Evolutionary conservation across 2,888 invertebrate genomes (phyloP).

Genomic region (Trachelus stipa): DNA sequence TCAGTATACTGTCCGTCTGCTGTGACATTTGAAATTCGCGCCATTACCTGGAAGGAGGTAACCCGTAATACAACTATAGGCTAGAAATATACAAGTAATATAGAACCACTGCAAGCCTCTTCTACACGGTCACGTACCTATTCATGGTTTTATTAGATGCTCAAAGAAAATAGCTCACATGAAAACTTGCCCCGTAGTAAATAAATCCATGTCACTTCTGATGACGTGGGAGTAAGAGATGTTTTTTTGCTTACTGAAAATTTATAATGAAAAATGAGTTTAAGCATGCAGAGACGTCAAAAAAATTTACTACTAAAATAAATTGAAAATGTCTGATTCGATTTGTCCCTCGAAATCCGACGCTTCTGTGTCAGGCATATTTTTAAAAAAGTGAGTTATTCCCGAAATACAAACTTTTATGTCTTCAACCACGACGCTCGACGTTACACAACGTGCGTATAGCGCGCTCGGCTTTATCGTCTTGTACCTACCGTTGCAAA

Average conservation of each 20-base stretch:
- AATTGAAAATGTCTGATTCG: background rate
- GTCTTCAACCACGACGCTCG: background rate
- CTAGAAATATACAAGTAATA: background rate
- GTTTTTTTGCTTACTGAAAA: background rate
- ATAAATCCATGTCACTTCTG: background rate
- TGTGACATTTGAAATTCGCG: background rate
- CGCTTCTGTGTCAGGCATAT: background rate
- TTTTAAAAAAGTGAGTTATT: too few relatives aligned
- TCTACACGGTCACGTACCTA: background rate
- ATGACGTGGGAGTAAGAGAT: too few relatives aligned
- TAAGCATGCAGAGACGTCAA: background rate
- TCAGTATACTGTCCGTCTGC: background rate
- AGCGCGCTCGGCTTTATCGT: background rate
- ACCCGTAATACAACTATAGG: background rate
- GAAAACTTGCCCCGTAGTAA: background rate
- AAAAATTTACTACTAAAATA: background rate
- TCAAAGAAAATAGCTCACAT: background rate
- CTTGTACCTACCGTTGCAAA: background rate
- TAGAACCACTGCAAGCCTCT: background rate
- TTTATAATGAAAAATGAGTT: background rate
- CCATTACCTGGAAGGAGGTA: background rate
- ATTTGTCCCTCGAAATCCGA: background rate
- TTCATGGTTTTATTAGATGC: background rate
- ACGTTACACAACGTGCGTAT: background rate
- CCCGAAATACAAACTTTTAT: too few relatives aligned